Evolutionary conservation across 1,140 invertebrate species (phyloP).

Genomic region (Bombus turneri): DNA sequence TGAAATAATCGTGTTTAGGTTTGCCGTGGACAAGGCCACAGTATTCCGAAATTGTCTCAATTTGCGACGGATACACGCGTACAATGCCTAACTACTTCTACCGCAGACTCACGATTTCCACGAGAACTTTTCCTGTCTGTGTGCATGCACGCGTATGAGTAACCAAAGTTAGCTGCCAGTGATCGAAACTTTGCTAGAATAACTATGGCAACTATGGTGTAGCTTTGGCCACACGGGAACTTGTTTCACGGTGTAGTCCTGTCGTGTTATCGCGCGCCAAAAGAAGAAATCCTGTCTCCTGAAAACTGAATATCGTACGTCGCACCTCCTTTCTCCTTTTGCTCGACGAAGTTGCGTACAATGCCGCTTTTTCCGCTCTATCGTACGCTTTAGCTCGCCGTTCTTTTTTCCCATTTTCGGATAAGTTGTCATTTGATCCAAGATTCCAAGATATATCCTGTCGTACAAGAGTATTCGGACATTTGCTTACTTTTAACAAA

Average conservation of each 20-base stretch:
- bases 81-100: slow-evolving; percentile 37
- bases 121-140: slow-evolving; percentile 23
- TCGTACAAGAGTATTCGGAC: no score
- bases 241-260: slow-evolving; percentile 6
- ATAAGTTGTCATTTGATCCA: background rate
- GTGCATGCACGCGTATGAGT: slow-evolving; percentile 4
- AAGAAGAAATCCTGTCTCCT: background rate
- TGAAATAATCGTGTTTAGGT: slow-evolving; percentile 46
- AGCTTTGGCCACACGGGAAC: slow-evolving; percentile 19
- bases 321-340: background rate
- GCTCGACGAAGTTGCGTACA: background rate
- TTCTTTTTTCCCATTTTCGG: background rate
- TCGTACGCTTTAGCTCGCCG: background rate
- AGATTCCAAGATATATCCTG: no score
- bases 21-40: slow-evolving; percentile 28
- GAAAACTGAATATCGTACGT: background rate
- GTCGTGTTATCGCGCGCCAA: background rate
- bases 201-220: slow-evolving; percentile 35
- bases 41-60: slow-evolving; percentile 49
- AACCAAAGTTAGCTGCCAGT: slow-evolving; percentile 38
- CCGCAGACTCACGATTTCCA: slow-evolving; percentile 14
- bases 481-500: no score
- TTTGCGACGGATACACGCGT: slow-evolving; percentile 32
- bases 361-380: background rate
- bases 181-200: slow-evolving; percentile 54